phyloP scores from a whole-genome alignment of 1,140 invertebrate genomes.

The Drosophila ironensis region DNA sequence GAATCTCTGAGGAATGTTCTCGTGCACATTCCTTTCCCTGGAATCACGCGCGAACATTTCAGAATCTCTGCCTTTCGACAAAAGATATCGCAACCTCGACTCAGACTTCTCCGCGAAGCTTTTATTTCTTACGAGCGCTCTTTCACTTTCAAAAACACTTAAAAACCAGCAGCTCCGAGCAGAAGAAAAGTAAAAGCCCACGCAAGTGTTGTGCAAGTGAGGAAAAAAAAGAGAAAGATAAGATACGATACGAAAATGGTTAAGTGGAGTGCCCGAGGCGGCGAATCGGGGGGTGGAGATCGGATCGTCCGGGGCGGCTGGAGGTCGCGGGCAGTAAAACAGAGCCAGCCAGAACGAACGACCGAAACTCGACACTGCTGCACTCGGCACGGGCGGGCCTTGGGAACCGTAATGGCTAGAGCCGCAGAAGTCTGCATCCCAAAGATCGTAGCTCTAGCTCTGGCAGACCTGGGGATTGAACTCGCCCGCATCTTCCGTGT shows the following conservation, averaged over 20 bases:
- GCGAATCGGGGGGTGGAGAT: background rate
- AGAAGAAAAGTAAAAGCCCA: slow-evolving; percentile 59
- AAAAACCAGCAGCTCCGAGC: slow-evolving; percentile 21
- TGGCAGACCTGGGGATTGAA: background rate
- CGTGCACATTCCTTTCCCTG: no score
- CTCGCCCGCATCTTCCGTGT: background rate
- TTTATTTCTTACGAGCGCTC: slow-evolving; percentile 13
- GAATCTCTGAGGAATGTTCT: no score
- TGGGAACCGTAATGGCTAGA: no score
- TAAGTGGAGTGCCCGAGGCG: slow-evolving; percentile 11
- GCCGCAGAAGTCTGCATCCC: no score
- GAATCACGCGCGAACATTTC: slow-evolving; percentile 10
- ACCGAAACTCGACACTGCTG: no score
- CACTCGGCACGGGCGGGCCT: no score
- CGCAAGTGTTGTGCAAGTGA: slow-evolving; percentile 40
- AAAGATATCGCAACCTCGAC: background rate
- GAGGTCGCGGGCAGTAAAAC: slow-evolving; percentile 32
- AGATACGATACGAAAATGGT: slow-evolving; percentile 47
- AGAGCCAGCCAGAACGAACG: background rate
- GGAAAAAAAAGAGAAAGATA: slow-evolving; percentile 41
- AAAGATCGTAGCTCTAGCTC: no score
- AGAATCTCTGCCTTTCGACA: slow-evolving; percentile 13
- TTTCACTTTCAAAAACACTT: slow-evolving; percentile 59
- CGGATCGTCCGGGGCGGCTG: background rate
- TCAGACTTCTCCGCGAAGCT: background rate